A percentile compares a stretch with the other conserved stretches of the same genome.
phyloP scores from a whole-genome alignment of 2,888 invertebrate genomes.

The Muscina levida region DNA sequence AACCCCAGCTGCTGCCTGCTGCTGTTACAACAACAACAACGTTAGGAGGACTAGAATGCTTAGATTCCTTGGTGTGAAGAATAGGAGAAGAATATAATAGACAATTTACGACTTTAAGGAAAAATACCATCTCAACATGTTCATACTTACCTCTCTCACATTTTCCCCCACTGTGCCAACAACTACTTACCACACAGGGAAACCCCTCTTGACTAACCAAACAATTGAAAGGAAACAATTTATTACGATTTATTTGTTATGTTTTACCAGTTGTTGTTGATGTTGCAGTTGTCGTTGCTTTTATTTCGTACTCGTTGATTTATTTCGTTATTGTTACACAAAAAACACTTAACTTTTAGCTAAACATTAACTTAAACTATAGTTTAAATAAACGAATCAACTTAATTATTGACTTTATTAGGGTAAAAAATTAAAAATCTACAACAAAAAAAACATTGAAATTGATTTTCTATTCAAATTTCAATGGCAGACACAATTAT shows the following conservation, averaged over 20 bases:
- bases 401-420: conserved; percentile 59
- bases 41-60: too few species aligned
- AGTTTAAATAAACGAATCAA: conserved; percentile 44
- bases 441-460: not conserved
- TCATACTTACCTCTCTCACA: too few species aligned
- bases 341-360: conserved; percentile 26
- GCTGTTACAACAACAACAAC: too few species aligned
- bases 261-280: conserved; percentile 27
- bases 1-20: too few species aligned
- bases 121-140: too few species aligned
- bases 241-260: conserved; percentile 14
- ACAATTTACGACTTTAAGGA: too few species aligned
- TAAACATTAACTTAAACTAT: conserved; percentile 16
- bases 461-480: not conserved
- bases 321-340: conserved; percentile 31
- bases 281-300: conserved; percentile 26
- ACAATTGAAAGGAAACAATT: conserved; percentile 54
- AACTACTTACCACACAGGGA: not conserved
- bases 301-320: conserved; percentile 51
- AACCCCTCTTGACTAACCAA: not conserved
- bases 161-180: not conserved
- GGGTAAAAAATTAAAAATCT: conserved; percentile 6
- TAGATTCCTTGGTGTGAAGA: too few species aligned
- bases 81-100: too few species aligned
- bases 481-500: conserved; percentile 1